These are phyloP conservation scores for Homarus americanus DNA, from an alignment of 1,140 invertebrate genomes.

Conservation along the genomic window DNA sequence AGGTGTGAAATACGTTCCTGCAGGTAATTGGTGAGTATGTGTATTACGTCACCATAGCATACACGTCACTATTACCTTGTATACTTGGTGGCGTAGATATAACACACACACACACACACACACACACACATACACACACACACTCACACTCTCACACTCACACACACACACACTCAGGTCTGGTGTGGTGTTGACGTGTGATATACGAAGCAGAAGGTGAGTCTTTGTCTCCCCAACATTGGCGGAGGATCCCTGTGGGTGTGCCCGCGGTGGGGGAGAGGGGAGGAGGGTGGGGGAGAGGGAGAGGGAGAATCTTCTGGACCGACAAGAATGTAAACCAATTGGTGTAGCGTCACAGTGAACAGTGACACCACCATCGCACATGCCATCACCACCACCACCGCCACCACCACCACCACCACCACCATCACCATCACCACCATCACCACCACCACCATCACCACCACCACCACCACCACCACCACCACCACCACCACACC, in stretches of 20 bases:
- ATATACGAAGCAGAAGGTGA: not conserved
- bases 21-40: no score
- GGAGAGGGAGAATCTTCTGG: not conserved
- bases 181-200: not conserved
- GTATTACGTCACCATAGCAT: not conserved
- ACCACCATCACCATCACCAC: not conserved
- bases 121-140: constrained; percentile 1
- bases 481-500: not conserved
- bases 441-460: constrained; percentile 4
- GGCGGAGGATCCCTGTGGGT: not conserved
- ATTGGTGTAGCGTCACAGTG: not conserved
- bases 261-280: not conserved
- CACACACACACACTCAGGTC: not conserved
- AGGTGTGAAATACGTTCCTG: no score
- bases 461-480: not conserved
- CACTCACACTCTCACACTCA: not conserved
- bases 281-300: not conserved
- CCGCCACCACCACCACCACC: not conserved
- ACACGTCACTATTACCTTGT: not conserved
- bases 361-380: not conserved
- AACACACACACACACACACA: not conserved
- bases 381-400: not conserved
- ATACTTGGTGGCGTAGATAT: not conserved
- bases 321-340: no score
- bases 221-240: no score